phyloP scores from a whole-genome alignment of 2,113 vertebrate genomes.

The Triplophysa dalaica region DNA sequence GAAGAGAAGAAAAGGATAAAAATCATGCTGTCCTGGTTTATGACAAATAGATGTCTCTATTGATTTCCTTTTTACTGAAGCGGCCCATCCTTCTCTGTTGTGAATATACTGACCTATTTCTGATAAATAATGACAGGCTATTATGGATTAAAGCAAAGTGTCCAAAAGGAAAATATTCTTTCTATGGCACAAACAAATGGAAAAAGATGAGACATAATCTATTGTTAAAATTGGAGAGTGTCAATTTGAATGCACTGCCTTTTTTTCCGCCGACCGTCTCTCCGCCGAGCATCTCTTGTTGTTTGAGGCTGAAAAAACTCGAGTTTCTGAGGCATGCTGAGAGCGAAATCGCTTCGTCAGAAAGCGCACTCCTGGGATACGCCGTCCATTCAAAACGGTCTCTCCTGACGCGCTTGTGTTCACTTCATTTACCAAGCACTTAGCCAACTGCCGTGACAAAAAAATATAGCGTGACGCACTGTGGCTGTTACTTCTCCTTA shows the following conservation, averaged over 20 bases:
- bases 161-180: constrained; percentile 72
- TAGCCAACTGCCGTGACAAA: constrained; percentile 24
- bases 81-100: constrained; percentile 75
- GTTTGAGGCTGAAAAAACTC: constrained; percentile 62
- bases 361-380: constrained; percentile 38
- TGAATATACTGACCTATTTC: constrained; percentile 82
- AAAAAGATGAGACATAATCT: constrained; percentile 73
- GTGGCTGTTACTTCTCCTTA: constrained; percentile 26
- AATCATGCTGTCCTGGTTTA: constrained; percentile 79
- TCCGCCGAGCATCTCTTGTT: constrained; percentile 58
- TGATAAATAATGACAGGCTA: constrained; percentile 62
- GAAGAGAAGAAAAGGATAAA: constrained; percentile 71
- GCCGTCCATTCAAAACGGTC: constrained; percentile 43
- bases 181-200: constrained; percentile 72
- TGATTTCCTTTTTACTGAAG: constrained; percentile 77
- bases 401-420: constrained; percentile 31
- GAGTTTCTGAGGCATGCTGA: constrained; percentile 65
- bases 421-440: constrained; percentile 49
- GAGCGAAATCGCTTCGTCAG: constrained; percentile 62
- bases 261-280: constrained; percentile 48
- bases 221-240: constrained; percentile 63
- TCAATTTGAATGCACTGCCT: constrained; percentile 65
- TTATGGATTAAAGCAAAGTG: constrained; percentile 77
- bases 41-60: constrained; percentile 82
- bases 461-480: not conserved